Evolutionary conservation across 2,888 invertebrate species (phyloP), one percentile per base, ranked within the genome.

Genomic region (Troides aeacus): DNA sequence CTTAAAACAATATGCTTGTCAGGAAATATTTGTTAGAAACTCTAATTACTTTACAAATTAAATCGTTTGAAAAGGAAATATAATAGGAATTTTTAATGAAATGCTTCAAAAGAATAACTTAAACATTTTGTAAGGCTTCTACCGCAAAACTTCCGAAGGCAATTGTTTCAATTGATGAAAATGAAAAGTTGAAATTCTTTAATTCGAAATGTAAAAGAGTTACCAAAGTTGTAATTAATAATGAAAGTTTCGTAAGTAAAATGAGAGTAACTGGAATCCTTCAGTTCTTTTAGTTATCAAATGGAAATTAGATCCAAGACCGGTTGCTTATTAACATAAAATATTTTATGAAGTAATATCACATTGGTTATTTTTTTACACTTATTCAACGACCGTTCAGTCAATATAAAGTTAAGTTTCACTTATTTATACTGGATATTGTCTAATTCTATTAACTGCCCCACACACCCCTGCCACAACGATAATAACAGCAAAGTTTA

Each of bases 81-180:
- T 63, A 62, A 67, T 58, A 58, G 57, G 23, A 56, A 63, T 68
- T 68, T 30, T 63, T 46, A 58, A 58, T 57, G 8, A 24, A 24
- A 56, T 58, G 39, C 36, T 30, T 56, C 36, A 66, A 56, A 23
- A 53, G 53, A 62, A 59, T 66, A 66, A 66, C 61, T 66, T 67
- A 62, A 36, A 65, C 59, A 24, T 24, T 65, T 50, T n/a, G 30
- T 63, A 46, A 59, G 62, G 42, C 36, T 68, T 57, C 39, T 39
- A 39, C 56, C 56, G 64, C 64, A 56, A 56, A 56, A 64, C 64
- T 68, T 62, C 24, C 30, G 53, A 63, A 68, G 56, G 46, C 68
- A 68, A 68, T 63, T 68, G 57, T 63, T 68, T 63, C 68, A 68
- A 68, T 68, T 68, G 63, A 68, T 68, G 68, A 63, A 58, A 68